Percentiles rank a stretch among this genome's conserved stretches.
Evolutionary conservation across 2,888 invertebrate species (phyloP).

Genomic region (Heliconius charithonia): DNA sequence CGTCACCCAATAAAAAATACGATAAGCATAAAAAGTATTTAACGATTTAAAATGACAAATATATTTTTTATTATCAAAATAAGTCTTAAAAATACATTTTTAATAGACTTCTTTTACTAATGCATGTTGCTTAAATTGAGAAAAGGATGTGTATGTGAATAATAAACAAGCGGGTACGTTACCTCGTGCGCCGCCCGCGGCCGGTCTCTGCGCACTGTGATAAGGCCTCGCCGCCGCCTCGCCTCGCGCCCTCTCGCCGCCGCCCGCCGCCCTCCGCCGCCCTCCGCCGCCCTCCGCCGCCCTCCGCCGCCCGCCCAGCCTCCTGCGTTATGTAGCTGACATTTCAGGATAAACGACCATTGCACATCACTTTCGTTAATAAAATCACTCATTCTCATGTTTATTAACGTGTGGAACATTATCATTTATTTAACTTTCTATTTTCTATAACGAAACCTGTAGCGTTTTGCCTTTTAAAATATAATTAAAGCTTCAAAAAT

Average conservation of each 20-base stretch:
- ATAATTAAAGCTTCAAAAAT: too few species aligned
- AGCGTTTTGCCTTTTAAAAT: too few species aligned
- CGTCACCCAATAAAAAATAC: neutral
- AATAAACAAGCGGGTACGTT: constrained; percentile 47
- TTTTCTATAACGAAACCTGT: too few species aligned
- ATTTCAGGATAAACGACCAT: neutral
- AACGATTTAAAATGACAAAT: neutral
- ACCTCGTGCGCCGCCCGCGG: constrained; percentile 63
- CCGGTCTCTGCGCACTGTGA: constrained; percentile 64
- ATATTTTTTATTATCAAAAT: neutral
- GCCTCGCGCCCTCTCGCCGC: constrained; percentile 18
- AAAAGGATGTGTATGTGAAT: neutral
- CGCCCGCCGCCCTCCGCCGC: constrained; percentile 28
- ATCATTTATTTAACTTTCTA: too few species aligned
- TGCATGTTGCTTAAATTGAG: neutral
- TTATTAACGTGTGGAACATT: too few species aligned
- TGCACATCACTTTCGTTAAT: neutral
- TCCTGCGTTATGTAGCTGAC: constrained; percentile 45
- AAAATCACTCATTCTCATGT: neutral
- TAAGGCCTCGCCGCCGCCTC: constrained; percentile 25
- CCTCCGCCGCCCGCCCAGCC: constrained; percentile 28
- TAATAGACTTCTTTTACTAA: neutral
- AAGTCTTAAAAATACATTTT: neutral
- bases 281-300: constrained; percentile 2
- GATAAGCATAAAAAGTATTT: neutral